Evolutionary conservation across 2,888 invertebrate species (phyloP).

Genomic region (Melinaea marsaeus): DNA sequence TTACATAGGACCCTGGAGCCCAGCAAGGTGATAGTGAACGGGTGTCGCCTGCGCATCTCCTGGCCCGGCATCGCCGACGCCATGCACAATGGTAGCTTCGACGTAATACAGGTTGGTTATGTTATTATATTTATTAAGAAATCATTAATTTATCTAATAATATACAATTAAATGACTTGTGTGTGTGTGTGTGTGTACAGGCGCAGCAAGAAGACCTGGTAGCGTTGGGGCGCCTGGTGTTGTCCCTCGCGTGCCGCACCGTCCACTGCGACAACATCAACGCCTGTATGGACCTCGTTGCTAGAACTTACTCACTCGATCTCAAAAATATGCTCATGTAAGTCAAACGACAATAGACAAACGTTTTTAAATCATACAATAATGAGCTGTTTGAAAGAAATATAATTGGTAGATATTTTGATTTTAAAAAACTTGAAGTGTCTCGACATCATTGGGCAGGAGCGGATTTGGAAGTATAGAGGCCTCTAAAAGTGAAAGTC

Average conservation of each 20-base stretch:
- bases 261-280: slow-evolving; percentile 93
- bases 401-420: slow-evolving; percentile 75
- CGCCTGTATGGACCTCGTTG: slow-evolving; percentile 92
- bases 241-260: slow-evolving; percentile 95
- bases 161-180: too few species aligned
- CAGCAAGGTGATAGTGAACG: slow-evolving; percentile 91
- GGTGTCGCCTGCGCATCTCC: slow-evolving; percentile 83
- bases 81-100: slow-evolving; percentile 45
- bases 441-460: too few species aligned
- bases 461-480: too few species aligned
- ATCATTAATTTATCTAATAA: too few species aligned
- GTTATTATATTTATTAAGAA: too few species aligned
- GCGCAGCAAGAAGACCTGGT: slow-evolving; percentile 93
- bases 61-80: slow-evolving; percentile 67
- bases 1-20: slow-evolving; percentile 92
- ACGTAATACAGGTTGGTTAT: slow-evolving; percentile 51
- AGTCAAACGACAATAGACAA: slow-evolving; percentile 41
- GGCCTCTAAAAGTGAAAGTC: too few species aligned
- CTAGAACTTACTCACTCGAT: slow-evolving; percentile 94
- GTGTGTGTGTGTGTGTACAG: slow-evolving; percentile 34
- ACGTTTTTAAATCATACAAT: too few species aligned
- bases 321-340: slow-evolving; percentile 96
- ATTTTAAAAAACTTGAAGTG: too few species aligned
- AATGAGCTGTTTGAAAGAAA: too few species aligned
- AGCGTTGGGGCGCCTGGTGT: slow-evolving; percentile 92